Conservation (phyloP, 2,797 vertebrate species). For the Molothrus ater region DNA sequence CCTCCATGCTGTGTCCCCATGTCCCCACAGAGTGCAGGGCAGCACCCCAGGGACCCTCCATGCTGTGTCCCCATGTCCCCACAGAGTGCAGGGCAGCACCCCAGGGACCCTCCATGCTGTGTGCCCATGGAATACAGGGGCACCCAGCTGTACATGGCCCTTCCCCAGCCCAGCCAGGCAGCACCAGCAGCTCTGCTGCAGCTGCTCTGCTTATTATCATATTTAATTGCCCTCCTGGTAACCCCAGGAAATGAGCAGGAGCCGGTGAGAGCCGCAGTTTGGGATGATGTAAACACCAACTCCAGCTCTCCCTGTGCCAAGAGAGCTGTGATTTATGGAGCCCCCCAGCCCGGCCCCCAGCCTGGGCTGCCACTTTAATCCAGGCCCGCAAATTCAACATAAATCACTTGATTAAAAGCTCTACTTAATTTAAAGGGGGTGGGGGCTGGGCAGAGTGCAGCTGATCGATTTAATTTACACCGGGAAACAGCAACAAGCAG, state of each 20-base stretch:
- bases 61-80: too few species aligned
- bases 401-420: constrained; percentile 71
- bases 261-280: constrained; percentile 49
- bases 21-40: too few species aligned
- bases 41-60: too few species aligned
- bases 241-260: constrained; percentile 69
- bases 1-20: too few species aligned
- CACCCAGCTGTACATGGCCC: neutral
- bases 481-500: constrained; percentile 24
- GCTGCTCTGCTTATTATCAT: constrained; percentile 78
- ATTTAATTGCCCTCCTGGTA: constrained; percentile 77
- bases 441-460: neutral
- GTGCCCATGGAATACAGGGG: fast-evolving
- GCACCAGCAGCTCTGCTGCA: constrained; percentile 39
- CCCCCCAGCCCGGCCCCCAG: neutral
- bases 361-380: constrained; percentile 1
- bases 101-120: too few species aligned
- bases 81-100: too few species aligned
- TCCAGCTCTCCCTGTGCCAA: constrained; percentile 52
- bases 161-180: neutral
- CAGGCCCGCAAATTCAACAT: constrained; percentile 9
- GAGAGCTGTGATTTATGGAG: constrained; percentile 29
- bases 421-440: constrained; percentile 38
- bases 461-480: constrained; percentile 60
- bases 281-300: constrained; percentile 72